These are phyloP conservation scores for Kryptolebias ocellatus DNA, from an alignment of 2,797 vertebrate species.

Conservation along the genomic window DNA sequence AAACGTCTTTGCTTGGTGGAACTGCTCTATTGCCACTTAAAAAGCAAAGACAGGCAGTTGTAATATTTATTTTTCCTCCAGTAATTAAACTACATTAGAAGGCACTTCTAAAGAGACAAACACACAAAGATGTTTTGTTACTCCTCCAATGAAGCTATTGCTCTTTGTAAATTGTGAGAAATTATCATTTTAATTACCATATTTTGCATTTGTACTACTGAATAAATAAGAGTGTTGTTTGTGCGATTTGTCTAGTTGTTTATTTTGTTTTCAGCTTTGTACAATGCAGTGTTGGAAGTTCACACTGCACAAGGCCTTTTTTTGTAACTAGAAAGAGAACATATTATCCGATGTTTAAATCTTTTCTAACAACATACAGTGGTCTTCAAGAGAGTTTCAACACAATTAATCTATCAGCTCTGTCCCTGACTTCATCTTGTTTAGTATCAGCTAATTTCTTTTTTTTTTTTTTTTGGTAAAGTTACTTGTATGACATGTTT, in stretches of 20 bases:
- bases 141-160: constrained; percentile 19
- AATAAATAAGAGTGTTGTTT: not conserved
- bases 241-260: not conserved
- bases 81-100: constrained; percentile 52
- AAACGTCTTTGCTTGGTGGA: constrained; percentile 21
- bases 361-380: too few relatives aligned
- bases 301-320: not conserved
- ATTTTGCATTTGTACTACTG: not conserved
- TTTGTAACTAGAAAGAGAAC: constrained; percentile 9
- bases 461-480: not conserved
- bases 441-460: not conserved
- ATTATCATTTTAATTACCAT: constrained; percentile 36
- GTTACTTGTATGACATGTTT: too few relatives aligned
- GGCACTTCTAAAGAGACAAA: constrained; percentile 39
- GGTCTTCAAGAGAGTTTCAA: too few relatives aligned
- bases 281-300: constrained; percentile 11
- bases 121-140: constrained; percentile 26
- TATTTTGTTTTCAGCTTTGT: not conserved
- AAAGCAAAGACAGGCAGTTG: constrained; percentile 38
- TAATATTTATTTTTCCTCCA: constrained; percentile 36
- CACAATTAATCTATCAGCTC: too few relatives aligned
- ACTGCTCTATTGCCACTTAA: constrained; percentile 2
- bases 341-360: not conserved
- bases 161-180: constrained; percentile 34
- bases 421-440: not conserved